Evolutionary conservation across 1,140 invertebrate genomes (phyloP).

Genomic region (Scaptomyza graminum): DNA sequence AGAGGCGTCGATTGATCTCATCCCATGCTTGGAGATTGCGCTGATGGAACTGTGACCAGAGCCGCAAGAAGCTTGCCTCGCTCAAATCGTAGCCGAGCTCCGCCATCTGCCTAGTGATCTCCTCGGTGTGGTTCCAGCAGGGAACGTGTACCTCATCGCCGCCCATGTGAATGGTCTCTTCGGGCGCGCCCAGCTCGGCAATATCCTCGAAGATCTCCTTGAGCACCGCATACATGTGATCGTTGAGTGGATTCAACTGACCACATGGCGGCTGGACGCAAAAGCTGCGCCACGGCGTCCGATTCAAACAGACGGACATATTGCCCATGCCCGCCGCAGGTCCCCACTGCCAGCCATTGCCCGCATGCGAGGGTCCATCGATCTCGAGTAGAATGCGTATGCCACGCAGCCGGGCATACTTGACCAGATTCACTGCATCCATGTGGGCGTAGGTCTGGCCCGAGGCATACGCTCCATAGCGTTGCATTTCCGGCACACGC

Average conservation of each 20-base stretch:
- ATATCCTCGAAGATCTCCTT: slow-evolving; percentile 89
- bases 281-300: slow-evolving; percentile 88
- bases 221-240: slow-evolving; percentile 89
- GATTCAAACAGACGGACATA: slow-evolving; percentile 89
- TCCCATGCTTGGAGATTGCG: slow-evolving; percentile 78
- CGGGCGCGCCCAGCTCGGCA: slow-evolving; percentile 85
- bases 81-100: slow-evolving; percentile 85
- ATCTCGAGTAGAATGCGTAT: slow-evolving; percentile 92
- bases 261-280: slow-evolving; percentile 94
- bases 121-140: slow-evolving; percentile 91
- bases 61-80: slow-evolving; percentile 86
- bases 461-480: slow-evolving; percentile 88
- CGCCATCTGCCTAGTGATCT: slow-evolving; percentile 88
- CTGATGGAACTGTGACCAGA: slow-evolving; percentile 89
- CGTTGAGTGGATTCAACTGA: slow-evolving; percentile 92
- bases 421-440: slow-evolving; percentile 88
- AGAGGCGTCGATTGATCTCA: slow-evolving; percentile 65
- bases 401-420: slow-evolving; percentile 89
- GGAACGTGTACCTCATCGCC: slow-evolving; percentile 92
- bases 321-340: slow-evolving; percentile 87
- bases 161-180: slow-evolving; percentile 91
- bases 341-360: slow-evolving; percentile 93
- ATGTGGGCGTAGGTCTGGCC: slow-evolving; percentile 88
- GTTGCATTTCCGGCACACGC: slow-evolving; percentile 89
- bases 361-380: slow-evolving; percentile 93